A percentile compares a stretch with the other conserved stretches of the same genome.
Evolutionary conservation across 2,797 vertebrate genomes (phyloP).

Genomic region (Argya squamiceps): DNA sequence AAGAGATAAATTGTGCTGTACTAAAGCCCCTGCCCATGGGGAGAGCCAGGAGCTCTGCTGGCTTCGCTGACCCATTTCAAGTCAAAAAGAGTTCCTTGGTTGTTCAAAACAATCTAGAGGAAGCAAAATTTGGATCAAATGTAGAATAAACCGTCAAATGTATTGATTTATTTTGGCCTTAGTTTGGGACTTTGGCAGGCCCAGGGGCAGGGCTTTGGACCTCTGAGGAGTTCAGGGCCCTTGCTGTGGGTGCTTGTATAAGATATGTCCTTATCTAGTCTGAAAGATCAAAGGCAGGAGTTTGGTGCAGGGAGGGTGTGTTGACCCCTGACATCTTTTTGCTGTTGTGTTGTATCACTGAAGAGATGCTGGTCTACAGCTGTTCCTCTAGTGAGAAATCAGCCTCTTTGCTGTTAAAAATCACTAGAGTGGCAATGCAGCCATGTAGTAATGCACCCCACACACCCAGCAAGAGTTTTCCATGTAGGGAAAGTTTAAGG

Average conservation of each 20-base stretch:
- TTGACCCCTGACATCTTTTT: background rate
- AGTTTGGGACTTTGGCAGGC: background rate
- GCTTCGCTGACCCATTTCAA: background rate
- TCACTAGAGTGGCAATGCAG: background rate
- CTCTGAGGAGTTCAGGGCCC: background rate
- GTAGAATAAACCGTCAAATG: background rate
- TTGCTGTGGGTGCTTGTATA: background rate
- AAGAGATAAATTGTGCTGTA: background rate
- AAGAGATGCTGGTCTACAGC: background rate
- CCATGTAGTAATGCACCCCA: too few species aligned
- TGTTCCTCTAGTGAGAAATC: background rate
- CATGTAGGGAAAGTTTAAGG: too few species aligned
- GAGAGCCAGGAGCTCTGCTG: background rate
- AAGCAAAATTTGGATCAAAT: background rate
- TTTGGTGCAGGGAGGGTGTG: accelerated
- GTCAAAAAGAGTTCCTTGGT: background rate
- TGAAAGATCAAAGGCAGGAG: background rate
- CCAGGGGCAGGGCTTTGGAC: background rate
- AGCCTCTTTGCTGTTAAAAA: background rate
- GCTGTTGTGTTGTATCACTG: background rate
- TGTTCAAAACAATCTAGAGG: background rate
- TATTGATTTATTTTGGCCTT: background rate
- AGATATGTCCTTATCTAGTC: background rate
- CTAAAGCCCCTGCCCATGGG: background rate
- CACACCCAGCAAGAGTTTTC: too few species aligned